A percentile compares a stretch with the other conserved stretches of the same genome.
These are phyloP conservation scores for Cryptoblepharus egeriae DNA, from an alignment of 2,797 vertebrate genomes.

Conservation along the genomic window DNA sequence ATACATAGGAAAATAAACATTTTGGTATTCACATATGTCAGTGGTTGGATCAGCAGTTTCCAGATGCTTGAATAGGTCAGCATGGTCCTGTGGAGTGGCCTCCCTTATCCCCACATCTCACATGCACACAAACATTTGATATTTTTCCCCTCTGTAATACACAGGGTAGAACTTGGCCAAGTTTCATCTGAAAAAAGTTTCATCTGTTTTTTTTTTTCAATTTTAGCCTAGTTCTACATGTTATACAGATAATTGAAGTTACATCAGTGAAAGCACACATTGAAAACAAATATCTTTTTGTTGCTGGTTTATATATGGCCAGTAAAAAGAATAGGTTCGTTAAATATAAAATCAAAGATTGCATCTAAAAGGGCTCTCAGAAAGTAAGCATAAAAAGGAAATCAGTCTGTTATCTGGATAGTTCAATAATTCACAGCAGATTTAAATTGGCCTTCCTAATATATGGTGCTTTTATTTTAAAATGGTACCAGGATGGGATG, in stretches of 20 bases:
- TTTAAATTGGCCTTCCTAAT: not conserved
- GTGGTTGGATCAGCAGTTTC: too few species aligned
- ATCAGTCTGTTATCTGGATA: not conserved
- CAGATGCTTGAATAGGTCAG: too few species aligned
- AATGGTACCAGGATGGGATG: not conserved
- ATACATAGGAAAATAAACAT: too few species aligned
- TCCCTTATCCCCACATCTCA: too few species aligned
- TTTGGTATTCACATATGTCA: too few species aligned
- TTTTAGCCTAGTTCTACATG: not conserved
- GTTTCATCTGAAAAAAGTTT: not conserved
- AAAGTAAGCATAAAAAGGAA: not conserved
- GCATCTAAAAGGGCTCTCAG: not conserved
- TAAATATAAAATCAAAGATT: not conserved
- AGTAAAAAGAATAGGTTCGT: not conserved
- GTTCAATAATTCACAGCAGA: not conserved
- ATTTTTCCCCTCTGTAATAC: not conserved
- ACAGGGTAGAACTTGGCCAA: not conserved
- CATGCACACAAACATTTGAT: not conserved
- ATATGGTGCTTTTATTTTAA: not conserved
- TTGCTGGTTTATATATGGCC: not conserved
- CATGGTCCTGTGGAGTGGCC: too few species aligned
- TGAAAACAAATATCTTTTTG: not conserved
- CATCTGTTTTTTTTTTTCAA: not conserved
- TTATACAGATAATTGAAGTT: not conserved
- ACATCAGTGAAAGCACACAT: not conserved